Base-by-base conservation (phyloP, 2,797 vertebrate genomes). In the Bradypus variegatus region DNA sequence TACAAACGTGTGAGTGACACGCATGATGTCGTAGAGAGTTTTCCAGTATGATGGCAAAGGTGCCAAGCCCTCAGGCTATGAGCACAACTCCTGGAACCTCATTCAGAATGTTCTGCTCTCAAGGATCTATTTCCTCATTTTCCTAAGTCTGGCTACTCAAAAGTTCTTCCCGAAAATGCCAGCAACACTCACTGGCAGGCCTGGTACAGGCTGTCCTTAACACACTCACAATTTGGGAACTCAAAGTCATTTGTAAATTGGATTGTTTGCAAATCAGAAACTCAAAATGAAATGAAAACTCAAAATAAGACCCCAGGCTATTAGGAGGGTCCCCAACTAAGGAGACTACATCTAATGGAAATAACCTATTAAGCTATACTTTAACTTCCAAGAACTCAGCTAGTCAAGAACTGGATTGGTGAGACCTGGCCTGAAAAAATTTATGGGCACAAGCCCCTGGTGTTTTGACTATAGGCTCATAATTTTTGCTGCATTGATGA, bases 51-150 rank as follows among this genome's bases (percentile, higher is more conserved):
- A 38, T 8, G 14, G 64, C 45, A 65, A 87, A 92, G 77, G 38
- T 91, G 78, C 78, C 72, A 92, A 93, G 81, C n/a, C 84, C 76
- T 80, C 4, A 3, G 60, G 75, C n/a, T 88, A 85, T 73, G 91
- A 70, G 60, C 79, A 64, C 67, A 81, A 55, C 65, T 82, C 58
- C 64, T 90, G 75, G 76, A 92, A 82, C 18, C 45, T 79, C 79
- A 87, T 79, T 94, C 88, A 92, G 81, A 89, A 64, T 72, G 89
- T 77, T 94, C 75, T 64, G 65, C 41, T 94, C 77, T 67, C 78
- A 92, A 95, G 72, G 93, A 94, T 81, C 86, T 55, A 84, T 94
- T 95, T 95, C 94, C 86, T 94, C 93, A 94, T 80, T 72, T 73
- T 93, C 78, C 55, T 86, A 88, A 89, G 85, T 73, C 69, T 23